phyloP scores from a whole-genome alignment of 2,113 vertebrate genomes.

The Mormoops blainvillei region DNA sequence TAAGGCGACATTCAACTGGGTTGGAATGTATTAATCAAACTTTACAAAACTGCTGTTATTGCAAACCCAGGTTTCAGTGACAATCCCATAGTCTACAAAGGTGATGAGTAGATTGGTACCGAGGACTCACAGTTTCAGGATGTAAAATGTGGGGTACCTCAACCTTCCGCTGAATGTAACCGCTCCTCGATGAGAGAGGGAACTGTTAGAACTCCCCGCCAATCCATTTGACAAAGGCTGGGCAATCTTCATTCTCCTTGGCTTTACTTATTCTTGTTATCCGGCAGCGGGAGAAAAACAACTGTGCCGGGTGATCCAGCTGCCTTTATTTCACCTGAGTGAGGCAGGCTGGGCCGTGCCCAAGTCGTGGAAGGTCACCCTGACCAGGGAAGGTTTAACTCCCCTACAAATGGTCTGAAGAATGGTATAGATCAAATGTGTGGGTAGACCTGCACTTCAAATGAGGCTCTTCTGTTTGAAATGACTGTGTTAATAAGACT shows the following conservation, averaged over 20 bases:
- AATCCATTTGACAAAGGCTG: not conserved
- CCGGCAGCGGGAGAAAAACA: not conserved
- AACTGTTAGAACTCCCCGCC: not conserved
- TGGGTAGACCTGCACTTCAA: not conserved
- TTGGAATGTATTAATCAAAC: constrained; percentile 17
- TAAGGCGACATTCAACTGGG: not conserved
- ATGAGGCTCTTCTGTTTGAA: not conserved
- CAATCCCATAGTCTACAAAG: not conserved
- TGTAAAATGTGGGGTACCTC: not conserved
- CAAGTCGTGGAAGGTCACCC: constrained; percentile 39
- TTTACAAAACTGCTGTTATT: constrained; percentile 7
- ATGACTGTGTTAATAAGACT: not conserved
- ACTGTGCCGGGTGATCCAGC: not conserved
- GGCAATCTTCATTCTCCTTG: not conserved
- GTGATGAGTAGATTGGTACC: not conserved
- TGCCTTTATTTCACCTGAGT: constrained; percentile 2
- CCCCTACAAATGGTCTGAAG: not conserved
- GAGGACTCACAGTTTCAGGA: not conserved
- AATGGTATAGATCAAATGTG: not conserved
- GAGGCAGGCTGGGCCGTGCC: not conserved
- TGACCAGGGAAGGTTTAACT: not conserved
- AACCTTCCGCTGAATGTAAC: not conserved
- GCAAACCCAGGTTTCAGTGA: not conserved
- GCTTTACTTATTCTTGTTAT: not conserved
- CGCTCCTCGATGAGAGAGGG: not conserved